Base-by-base conservation (phyloP, 2,113 vertebrate species). In the Regulus satrapa region DNA sequence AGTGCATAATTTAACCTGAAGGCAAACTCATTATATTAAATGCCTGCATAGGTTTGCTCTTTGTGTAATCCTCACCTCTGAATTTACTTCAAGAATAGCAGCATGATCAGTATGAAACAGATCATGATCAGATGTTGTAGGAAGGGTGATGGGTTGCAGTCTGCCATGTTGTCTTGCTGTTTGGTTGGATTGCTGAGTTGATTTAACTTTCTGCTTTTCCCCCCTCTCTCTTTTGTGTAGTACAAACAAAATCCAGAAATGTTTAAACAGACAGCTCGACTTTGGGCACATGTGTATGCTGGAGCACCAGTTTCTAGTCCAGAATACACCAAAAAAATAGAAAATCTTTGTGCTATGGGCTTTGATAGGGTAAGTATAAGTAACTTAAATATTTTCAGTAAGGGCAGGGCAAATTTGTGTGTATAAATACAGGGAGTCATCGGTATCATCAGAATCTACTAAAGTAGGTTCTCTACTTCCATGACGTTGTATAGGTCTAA, bases 161-260 rank as follows among this genome's bases (percentile, higher is more conserved):
- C 52, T 94, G 72, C 63, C 14, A 1, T 40, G 20, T 71, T 67
- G 18, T 73, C 40, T 83, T 67, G 76, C 59, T 85, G 55, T 71
- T 66, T 36, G 25, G 16, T 92, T 94, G 79, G 15, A 59, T 64
- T 80, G 59, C 56, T 51, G 49, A 88, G 59, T 85, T 94, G 72
- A 58, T 67, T 95, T 94, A 67, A 92, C 87, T 95, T 95, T 68
- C 23, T n/a, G 26, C 51, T 92, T 85, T 31, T 25, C 58, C 78
- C 38, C 7, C 31, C 26, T 51, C 61, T 95, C 66, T 97, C 63
- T 88, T 78, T 62, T 91, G 63, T 94, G n/a, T 96, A 99, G 99
- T 99, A 99, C 97, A 99, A 99, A 98, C 99, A 99, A 98, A 99
- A 99, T 97, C 99, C 98, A 95, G 99, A 99, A 98, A 99, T 99